Percentiles rank a stretch among this genome's conserved stretches.
These are phyloP conservation scores for Tinea pellionella DNA, from an alignment of 2,888 invertebrate genomes.

Conservation along the genomic window DNA sequence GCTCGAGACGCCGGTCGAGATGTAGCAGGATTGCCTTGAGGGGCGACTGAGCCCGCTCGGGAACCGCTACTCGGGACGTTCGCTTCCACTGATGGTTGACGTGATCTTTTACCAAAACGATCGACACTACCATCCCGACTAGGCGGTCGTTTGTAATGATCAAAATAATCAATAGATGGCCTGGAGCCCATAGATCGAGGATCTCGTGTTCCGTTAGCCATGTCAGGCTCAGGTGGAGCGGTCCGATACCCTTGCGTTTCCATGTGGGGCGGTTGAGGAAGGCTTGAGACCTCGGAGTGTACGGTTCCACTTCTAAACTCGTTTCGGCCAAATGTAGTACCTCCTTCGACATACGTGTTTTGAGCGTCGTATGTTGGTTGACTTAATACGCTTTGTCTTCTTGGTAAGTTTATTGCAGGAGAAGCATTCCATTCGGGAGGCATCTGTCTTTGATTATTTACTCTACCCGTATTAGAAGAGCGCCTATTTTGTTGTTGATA, in stretches of 20 bases:
- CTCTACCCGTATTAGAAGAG: slow-evolving; percentile 40
- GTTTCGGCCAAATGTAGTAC: slow-evolving; percentile 38
- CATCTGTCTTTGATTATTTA: slow-evolving; percentile 20
- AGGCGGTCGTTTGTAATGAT: slow-evolving; percentile 93
- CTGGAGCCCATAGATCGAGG: slow-evolving; percentile 42
- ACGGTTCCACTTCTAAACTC: slow-evolving; percentile 52
- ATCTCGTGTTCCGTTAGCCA: slow-evolving; percentile 48
- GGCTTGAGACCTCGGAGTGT: slow-evolving; percentile 44
- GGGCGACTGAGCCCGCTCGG: slow-evolving; percentile 79
- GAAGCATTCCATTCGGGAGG: slow-evolving; percentile 43
- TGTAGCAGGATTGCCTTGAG: slow-evolving; percentile 75
- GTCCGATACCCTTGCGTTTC: slow-evolving; percentile 41
- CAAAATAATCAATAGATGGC: slow-evolving; percentile 89
- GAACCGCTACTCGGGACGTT: slow-evolving; percentile 57
- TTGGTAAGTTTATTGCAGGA: slow-evolving; percentile 28
- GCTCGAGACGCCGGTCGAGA: slow-evolving; percentile 61
- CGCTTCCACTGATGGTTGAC: slow-evolving; percentile 84
- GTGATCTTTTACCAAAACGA: slow-evolving; percentile 80
- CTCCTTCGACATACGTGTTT: slow-evolving; percentile 37
- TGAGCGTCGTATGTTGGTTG: slow-evolving; percentile 45
- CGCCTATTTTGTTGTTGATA: slow-evolving; percentile 40
- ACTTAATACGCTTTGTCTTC: slow-evolving; percentile 51
- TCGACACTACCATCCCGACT: slow-evolving; percentile 90
- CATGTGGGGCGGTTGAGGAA: slow-evolving; percentile 30
- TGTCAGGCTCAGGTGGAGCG: slow-evolving; percentile 50